Evolutionary conservation across 2,888 invertebrate genomes (phyloP), one percentile per base, ranked within the genome.

Genomic region (Kryphioiulus occultus): DNA sequence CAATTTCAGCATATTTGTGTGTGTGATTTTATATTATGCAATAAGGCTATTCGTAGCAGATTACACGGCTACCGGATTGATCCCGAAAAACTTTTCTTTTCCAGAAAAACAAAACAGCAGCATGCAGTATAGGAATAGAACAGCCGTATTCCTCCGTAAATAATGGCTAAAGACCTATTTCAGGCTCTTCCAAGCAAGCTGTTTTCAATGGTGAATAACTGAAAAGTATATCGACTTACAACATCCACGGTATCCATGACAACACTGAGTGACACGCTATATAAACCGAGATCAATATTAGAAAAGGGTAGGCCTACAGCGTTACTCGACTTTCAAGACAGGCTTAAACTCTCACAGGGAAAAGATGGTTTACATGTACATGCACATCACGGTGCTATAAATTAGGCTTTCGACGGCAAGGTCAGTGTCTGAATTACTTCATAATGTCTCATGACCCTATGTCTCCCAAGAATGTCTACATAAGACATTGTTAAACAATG

Each of bases 161-260:
- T 26, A 9, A 68, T 68, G 26, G 26, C 68, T 68, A 68, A 22
- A 68, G 68, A 68, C 68, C 68, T 26, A 68, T 68, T 68, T 68
- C 68, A 68, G 68, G 68, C 68, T 68, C 68, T 68, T 68, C 68
- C n/a, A 68, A 68, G 68, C 68, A 68, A 68, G 68, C 68, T 68
- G 68, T 68, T 68, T 26, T 68, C 68, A 68, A 68, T 68, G 68
- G 68, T 68, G 68, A 68, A 68, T 68, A 68, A 68, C 68, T 68
- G 68, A 68, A 68, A 68, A 26, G 68, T 68, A 68, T 68, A 68
- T 68, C 68, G 68, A 68, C 68, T 68, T 68, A 68, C 68, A 68
- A 68, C 68, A 68, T 68, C 68, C 68, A 68, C 26, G 68, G 68
- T 68, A 68, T 68, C 68, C 68, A 68, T 68, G 68, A 68, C 68